phyloP scores from a whole-genome alignment of 2,888 invertebrate genomes.

The Drosophila kuntzei region DNA sequence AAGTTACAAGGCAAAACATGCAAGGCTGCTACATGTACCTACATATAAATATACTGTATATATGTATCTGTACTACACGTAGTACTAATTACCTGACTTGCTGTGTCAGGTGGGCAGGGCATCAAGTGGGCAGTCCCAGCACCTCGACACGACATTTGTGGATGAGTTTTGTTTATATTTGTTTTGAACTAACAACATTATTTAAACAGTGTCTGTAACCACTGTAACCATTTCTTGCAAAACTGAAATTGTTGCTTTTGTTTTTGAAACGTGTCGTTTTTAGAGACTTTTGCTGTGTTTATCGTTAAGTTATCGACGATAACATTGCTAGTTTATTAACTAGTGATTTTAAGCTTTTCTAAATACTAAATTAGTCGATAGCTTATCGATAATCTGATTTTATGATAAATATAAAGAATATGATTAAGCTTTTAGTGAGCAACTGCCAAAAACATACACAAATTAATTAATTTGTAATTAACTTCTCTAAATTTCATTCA shows the following conservation, averaged over 20 bases:
- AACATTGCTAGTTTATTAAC: not conserved
- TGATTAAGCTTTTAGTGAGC: too few relatives aligned
- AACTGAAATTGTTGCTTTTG: too few relatives aligned
- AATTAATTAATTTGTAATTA: too few relatives aligned
- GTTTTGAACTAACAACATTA: constrained; percentile 3
- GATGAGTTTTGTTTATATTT: constrained; percentile 9
- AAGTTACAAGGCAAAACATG: constrained; percentile 44
- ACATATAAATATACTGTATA: constrained; percentile 10
- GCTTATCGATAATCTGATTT: too few relatives aligned
- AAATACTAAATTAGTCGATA: too few relatives aligned
- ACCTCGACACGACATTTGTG: constrained; percentile 3
- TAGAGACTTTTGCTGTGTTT: not conserved
- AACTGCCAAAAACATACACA: not conserved
- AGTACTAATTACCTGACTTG: constrained; percentile 33
- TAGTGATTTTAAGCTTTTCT: too few relatives aligned
- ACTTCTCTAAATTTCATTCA: too few relatives aligned
- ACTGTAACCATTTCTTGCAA: not conserved
- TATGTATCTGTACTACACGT: constrained; percentile 4
- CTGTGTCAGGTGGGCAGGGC: constrained; percentile 31
- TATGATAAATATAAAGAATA: too few relatives aligned
- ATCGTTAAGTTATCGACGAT: too few relatives aligned
- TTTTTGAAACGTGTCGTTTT: not conserved
- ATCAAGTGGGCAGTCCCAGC: constrained; percentile 19
- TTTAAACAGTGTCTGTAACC: not conserved
- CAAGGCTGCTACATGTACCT: constrained; percentile 8